Percentiles rank a stretch among this genome's conserved stretches.
Evolutionary conservation across 2,888 invertebrate genomes (phyloP).

Genomic region (Cataglyphis cursor): DNA sequence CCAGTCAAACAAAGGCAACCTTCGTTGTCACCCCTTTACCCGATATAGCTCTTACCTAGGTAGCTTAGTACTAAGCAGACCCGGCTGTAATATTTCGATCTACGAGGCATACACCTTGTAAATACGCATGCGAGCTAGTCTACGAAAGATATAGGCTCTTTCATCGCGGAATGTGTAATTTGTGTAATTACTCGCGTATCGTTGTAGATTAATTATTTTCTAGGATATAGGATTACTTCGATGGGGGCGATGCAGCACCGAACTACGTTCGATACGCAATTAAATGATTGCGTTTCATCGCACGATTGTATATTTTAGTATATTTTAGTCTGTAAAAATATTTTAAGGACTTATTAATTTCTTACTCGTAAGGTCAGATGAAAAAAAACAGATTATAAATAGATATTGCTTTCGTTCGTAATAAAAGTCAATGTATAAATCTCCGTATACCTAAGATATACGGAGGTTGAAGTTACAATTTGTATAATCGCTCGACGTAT

Average conservation of each 20-base stretch:
- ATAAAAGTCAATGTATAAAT: neutral
- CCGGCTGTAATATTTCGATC: conserved; percentile 71
- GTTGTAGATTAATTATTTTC: conserved; percentile 33
- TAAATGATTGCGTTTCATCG: neutral
- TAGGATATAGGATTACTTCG: conserved; percentile 8
- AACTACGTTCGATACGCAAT: neutral
- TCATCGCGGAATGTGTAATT: conserved; percentile 28
- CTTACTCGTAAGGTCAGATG: neutral
- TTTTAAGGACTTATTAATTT: neutral
- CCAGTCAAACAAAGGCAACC: conserved; percentile 74
- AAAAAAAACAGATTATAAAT: neutral
- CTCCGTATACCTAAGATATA: neutral
- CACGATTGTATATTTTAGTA: neutral
- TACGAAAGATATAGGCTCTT: conserved; percentile 1
- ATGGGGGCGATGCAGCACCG: no score
- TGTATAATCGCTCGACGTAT: conserved; percentile 16
- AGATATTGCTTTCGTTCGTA: neutral
- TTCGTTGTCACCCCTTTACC: conserved; percentile 64
- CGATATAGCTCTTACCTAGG: conserved; percentile 64
- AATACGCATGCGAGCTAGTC: neutral
- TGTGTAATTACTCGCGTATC: conserved; percentile 43
- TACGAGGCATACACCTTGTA: conserved; percentile 58
- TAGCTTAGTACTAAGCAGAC: conserved; percentile 64
- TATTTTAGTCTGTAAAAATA: neutral
- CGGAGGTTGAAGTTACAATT: neutral